Conservation (phyloP, 2,113 vertebrate species). For the Psettodes erumei region DNA sequence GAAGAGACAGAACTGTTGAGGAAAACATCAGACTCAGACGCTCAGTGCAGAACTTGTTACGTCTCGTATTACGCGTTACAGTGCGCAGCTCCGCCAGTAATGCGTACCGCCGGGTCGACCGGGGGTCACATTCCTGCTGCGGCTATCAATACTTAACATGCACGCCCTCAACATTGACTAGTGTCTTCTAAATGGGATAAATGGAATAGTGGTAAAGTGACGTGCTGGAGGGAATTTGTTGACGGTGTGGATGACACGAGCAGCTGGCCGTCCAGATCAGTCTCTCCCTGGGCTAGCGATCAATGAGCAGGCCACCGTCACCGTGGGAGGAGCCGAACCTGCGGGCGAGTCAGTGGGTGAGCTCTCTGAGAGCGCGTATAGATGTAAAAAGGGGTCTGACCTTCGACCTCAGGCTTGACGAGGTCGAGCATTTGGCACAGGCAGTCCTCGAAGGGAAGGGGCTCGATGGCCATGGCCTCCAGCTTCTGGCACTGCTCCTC, state of each 20-base stretch:
- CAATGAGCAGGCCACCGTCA: conserved; percentile 17
- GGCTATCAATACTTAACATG: conserved; percentile 43
- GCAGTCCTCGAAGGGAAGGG: conserved; percentile 94
- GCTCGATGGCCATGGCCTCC: conserved; percentile 91
- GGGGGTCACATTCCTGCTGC: conserved; percentile 48
- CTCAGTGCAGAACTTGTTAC: neutral
- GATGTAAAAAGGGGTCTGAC: conserved; percentile 72
- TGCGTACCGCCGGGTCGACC: conserved; percentile 3
- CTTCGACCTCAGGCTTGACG: conserved; percentile 88
- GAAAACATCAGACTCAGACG: conserved; percentile 11
- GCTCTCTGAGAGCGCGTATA: conserved; percentile 14
- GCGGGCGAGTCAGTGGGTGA: neutral
- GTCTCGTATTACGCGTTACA: conserved; percentile 34
- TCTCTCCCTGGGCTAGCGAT: conserved; percentile 34
- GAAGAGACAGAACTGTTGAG: neutral
- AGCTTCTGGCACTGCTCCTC: conserved; percentile 94
- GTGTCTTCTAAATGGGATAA: conserved; percentile 39
- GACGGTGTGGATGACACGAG: conserved; percentile 44
- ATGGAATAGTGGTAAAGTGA: conserved; percentile 22
- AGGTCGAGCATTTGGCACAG: conserved; percentile 98
- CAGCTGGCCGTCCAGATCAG: conserved; percentile 43
- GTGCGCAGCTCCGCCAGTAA: neutral
- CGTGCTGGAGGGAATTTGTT: conserved; percentile 40
- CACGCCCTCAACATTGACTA: conserved; percentile 10
- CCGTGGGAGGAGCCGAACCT: neutral